phyloP scores from a whole-genome alignment of 1,140 invertebrate genomes.

The Bombus fervidus region DNA sequence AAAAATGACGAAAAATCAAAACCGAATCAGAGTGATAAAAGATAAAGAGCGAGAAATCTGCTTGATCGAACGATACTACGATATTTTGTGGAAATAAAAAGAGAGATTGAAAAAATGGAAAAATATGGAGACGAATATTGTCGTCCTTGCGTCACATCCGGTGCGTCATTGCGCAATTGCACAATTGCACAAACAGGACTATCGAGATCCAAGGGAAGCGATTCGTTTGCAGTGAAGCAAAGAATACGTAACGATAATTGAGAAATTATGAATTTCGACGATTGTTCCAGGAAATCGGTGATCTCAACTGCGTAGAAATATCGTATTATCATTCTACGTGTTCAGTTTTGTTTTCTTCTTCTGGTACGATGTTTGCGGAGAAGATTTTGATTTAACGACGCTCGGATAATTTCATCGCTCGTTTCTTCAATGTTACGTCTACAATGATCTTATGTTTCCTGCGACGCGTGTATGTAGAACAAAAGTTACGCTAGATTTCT shows the following conservation, averaged over 20 bases:
- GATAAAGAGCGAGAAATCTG: too few relatives aligned
- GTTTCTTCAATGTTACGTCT: neutral
- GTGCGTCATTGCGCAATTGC: constrained; percentile 30
- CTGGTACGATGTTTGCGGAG: neutral
- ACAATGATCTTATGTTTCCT: neutral
- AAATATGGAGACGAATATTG: neutral
- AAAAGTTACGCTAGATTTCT: neutral
- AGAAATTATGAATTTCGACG: neutral
- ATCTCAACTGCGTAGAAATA: neutral
- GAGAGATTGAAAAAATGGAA: neutral
- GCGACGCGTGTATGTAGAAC: neutral
- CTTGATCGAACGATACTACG: too few relatives aligned
- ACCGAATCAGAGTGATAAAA: neutral
- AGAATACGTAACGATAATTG: constrained; percentile 18
- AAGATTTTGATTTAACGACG: neutral
- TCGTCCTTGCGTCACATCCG: constrained; percentile 53
- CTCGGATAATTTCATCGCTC: neutral
- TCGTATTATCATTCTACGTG: neutral
- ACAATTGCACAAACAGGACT: too few relatives aligned
- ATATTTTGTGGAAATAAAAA: neutral
- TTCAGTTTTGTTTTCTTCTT: neutral
- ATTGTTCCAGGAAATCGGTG: neutral
- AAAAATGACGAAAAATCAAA: neutral
- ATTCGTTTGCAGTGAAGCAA: constrained; percentile 7
- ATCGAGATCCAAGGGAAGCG: constrained; percentile 12